These are phyloP conservation scores for Lithobius niger DNA, from an alignment of 1,140 invertebrate species.

Conservation along the genomic window DNA sequence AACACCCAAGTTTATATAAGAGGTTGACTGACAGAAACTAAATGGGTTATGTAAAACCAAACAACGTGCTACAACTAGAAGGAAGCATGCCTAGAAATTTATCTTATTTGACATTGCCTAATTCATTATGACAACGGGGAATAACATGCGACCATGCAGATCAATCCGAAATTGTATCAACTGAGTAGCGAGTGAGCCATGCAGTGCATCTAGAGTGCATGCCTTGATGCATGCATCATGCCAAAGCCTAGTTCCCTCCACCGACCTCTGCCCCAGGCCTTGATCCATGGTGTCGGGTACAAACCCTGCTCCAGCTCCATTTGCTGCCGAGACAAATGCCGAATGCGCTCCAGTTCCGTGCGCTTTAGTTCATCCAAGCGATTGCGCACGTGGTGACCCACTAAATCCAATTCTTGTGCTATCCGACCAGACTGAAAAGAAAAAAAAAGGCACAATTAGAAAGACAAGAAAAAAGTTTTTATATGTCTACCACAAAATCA, in stretches of 20 bases:
- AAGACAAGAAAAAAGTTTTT: slow-evolving; percentile 1
- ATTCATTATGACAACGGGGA: no score
- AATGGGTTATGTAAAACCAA: no score
- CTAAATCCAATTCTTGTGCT: slow-evolving; percentile 75
- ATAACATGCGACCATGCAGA: no score
- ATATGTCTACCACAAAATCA: no score
- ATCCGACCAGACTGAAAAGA: slow-evolving; percentile 67
- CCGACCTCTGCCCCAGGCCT: not conserved
- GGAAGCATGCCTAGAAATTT: no score
- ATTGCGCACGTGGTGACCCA: slow-evolving; percentile 69
- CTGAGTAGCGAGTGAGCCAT: no score
- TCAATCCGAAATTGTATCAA: no score
- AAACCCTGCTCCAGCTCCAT: slow-evolving; percentile 33
- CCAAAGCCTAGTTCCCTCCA: not conserved
- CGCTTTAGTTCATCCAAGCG: slow-evolving; percentile 89
- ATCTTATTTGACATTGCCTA: no score
- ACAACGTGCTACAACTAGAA: no score
- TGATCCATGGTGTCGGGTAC: slow-evolving; percentile 1
- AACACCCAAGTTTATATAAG: no score
- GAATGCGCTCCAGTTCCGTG: slow-evolving; percentile 63
- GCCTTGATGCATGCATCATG: not conserved
- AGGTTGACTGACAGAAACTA: no score
- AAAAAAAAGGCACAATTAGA: slow-evolving; percentile 7
- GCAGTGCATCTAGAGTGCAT: no score
- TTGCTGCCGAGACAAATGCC: slow-evolving; percentile 50